Base-by-base conservation (phyloP, 1,140 invertebrate species). In the Eubasilissa regina region DNA sequence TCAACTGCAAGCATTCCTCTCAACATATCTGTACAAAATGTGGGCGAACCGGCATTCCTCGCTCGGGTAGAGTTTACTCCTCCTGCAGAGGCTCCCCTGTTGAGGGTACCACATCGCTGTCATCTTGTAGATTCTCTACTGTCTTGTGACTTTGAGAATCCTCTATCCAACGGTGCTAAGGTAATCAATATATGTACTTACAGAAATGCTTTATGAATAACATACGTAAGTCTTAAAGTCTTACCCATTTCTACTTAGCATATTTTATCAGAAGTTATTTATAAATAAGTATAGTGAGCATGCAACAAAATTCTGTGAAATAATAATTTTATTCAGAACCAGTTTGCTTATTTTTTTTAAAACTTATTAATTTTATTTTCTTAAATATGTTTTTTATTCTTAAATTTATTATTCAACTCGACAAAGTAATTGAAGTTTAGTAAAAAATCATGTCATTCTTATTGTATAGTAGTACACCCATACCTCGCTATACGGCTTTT, bases 41-140 rank as follows among this genome's bases (percentile, higher is more conserved):
- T 66, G 0, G 81, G 81, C 4, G 81, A 83, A 19, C 81, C 81
- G 3, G 81, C 81, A 56, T 83, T 78, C 60, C 35, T 83, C 13
- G 12, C 81, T n/a, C 35, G 75, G 21, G 75, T 58, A 0, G 48
- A 79, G 43, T 17, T 83, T 10, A 76, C 51, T 15, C 55, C 58
- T 8, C 55, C 72, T 3, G 3, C 15, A 35, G 19, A 53, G 15
- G 48, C 56, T 8, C 81, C 79, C 25, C 12, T 83, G 56, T 45
- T 78, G 43, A 25, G 79, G 17, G 62, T 83, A 4, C 81, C 81
- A n/a, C 64, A 60, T 11, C 64, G 66, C 13, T 83, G 81, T 51
- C 47, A 62, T 6, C 55, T 79, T 6, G 35, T 66, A 15, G 56
- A 73, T 7, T 35, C 48, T 53, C 25, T 60, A 12, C 68, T 83